These are phyloP conservation scores for Griposia aprilina DNA, from an alignment of 2,888 invertebrate genomes.

Conservation along the genomic window DNA sequence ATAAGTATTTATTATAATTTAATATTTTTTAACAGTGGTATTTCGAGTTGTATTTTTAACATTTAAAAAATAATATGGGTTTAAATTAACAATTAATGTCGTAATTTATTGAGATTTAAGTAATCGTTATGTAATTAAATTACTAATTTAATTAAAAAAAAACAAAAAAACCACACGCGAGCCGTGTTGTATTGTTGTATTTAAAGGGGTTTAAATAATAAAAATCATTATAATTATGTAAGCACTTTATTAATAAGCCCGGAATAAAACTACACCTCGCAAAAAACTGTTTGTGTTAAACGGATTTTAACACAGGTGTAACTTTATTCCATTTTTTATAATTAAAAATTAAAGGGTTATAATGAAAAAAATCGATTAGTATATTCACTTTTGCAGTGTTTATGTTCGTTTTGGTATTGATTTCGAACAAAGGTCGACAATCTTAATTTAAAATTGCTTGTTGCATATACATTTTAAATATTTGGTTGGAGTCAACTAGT, in stretches of 20 bases:
- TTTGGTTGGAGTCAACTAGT: background rate
- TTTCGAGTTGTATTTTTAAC: slow-evolving; percentile 13
- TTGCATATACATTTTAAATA: background rate
- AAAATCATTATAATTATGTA: background rate
- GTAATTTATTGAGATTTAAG: background rate
- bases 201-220: background rate
- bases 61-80: slow-evolving; percentile 22
- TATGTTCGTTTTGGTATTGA: background rate
- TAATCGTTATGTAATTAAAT: background rate
- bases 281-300: background rate
- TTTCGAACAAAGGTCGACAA: background rate
- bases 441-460: background rate
- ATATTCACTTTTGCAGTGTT: background rate
- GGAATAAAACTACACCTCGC: background rate
- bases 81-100: background rate
- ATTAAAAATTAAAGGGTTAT: background rate
- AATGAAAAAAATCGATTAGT: background rate
- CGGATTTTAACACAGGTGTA: background rate
- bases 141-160: background rate
- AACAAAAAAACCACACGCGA: background rate
- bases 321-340: background rate
- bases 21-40: background rate
- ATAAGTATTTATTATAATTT: background rate
- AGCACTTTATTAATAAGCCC: background rate
- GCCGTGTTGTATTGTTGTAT: background rate